phyloP scores from a whole-genome alignment of 2,888 invertebrate genomes.

The Helobdella robusta region DNA sequence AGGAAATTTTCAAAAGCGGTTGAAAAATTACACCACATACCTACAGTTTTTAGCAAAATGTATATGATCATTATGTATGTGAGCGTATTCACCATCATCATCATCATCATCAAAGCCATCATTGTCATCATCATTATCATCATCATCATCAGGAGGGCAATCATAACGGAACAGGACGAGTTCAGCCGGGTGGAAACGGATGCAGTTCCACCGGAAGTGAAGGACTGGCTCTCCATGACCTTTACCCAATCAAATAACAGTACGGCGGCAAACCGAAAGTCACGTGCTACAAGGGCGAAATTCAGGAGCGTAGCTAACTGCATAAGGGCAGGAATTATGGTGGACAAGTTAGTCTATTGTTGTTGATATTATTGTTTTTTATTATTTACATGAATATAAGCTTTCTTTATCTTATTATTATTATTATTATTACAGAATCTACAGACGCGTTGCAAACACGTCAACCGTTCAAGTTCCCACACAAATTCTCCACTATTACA shows the following conservation, averaged over 20 bases:
- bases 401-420: no score
- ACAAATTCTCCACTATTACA: no score
- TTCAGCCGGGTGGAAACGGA: constrained; percentile 90
- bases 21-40: background rate
- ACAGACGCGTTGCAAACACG: no score
- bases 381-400: no score
- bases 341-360: constrained; percentile 59
- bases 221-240: constrained; percentile 91
- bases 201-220: constrained; percentile 86
- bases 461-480: no score
- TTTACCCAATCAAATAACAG: constrained; percentile 63
- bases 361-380: background rate
- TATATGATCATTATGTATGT: background rate
- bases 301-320: constrained; percentile 91
- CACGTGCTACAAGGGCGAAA: constrained; percentile 53
- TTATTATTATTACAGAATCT: no score
- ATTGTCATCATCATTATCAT: constrained; percentile 6
- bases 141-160: constrained; percentile 13
- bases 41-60: background rate
- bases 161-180: constrained; percentile 72
- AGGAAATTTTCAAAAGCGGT: no score
- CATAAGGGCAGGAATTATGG: constrained; percentile 91
- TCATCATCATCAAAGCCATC: constrained; percentile 9
- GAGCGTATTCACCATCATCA: constrained; percentile 5
- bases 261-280: constrained; percentile 53